Percentiles rank a stretch among this genome's conserved stretches.
Evolutionary conservation across 2,888 invertebrate genomes (phyloP).

Genomic region (Antheraea assamensis): DNA sequence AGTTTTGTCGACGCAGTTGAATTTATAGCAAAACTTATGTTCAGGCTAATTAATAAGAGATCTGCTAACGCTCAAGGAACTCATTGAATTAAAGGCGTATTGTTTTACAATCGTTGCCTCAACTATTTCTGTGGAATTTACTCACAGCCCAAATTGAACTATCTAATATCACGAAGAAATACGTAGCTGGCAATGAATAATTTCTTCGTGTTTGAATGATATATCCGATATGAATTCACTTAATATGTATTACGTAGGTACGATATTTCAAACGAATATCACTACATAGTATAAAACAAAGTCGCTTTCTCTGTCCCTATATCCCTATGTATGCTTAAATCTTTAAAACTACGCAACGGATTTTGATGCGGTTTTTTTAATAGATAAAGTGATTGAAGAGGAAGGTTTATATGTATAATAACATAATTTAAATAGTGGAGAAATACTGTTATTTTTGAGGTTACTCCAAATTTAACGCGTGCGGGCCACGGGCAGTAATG

Average conservation of each 20-base stretch:
- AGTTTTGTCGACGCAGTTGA: conserved; percentile 68
- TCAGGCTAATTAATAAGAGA: conserved; percentile 78
- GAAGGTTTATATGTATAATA: too few species aligned
- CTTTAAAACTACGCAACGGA: too few species aligned
- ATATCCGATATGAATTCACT: not conserved
- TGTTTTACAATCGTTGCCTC: conserved; percentile 56
- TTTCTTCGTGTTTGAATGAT: not conserved
- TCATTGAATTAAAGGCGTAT: conserved; percentile 66
- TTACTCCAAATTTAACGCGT: too few species aligned
- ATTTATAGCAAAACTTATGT: conserved; percentile 81
- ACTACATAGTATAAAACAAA: too few species aligned
- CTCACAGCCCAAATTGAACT: not conserved
- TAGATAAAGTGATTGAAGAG: too few species aligned
- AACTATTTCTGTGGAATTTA: conserved; percentile 20
- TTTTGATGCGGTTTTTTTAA: too few species aligned
- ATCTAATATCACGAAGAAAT: conserved; percentile 2
- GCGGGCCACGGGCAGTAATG: too few species aligned
- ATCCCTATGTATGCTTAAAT: too few species aligned
- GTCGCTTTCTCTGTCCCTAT: too few species aligned
- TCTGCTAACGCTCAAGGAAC: conserved; percentile 61
- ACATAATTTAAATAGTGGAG: too few species aligned
- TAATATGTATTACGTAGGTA: conserved; percentile 14
- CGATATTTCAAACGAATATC: conserved; percentile 14
- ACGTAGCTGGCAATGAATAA: not conserved
- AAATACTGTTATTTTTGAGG: too few species aligned